A percentile compares a stretch with the other conserved stretches of the same genome.
These are phyloP conservation scores for Pseudorectes ferrugineus DNA, from an alignment of 2,113 vertebrate genomes.

Conservation along the genomic window DNA sequence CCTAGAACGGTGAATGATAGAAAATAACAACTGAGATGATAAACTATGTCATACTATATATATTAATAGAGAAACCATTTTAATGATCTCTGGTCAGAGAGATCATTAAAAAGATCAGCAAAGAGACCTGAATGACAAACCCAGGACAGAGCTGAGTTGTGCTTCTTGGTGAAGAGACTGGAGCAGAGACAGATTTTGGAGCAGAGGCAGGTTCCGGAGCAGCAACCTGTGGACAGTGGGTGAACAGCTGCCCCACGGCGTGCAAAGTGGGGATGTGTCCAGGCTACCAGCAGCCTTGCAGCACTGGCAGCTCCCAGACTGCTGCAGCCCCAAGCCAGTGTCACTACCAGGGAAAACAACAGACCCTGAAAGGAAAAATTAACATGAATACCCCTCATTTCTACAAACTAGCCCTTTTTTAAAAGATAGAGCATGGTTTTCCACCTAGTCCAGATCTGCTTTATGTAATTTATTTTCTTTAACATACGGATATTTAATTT, in stretches of 20 bases:
- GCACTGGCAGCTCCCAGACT: not conserved
- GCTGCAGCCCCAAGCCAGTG: not conserved
- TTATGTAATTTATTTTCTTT: not conserved
- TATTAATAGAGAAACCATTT: not conserved
- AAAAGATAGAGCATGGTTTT: not conserved
- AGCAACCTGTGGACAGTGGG: rapidly evolving
- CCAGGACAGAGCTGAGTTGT: not conserved
- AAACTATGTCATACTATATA: not conserved
- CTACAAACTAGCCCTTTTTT: not conserved
- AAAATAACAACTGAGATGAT: not conserved
- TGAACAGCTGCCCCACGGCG: not conserved
- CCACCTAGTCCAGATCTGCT: not conserved
- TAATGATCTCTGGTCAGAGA: not conserved
- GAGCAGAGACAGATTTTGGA: not conserved
- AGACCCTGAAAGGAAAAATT: not conserved
- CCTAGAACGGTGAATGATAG: not conserved
- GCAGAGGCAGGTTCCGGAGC: not conserved
- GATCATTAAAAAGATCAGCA: not conserved
- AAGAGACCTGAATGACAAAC: not conserved
- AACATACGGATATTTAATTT: not conserved
- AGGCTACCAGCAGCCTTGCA: not conserved
- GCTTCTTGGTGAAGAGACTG: not conserved
- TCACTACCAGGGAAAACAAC: not conserved
- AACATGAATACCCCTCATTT: not conserved
- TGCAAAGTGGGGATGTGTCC: rapidly evolving